A percentile compares a stretch with the other conserved stretches of the same genome.
phyloP scores from a whole-genome alignment of 2,113 vertebrate species.

The Climacteris rufus region DNA sequence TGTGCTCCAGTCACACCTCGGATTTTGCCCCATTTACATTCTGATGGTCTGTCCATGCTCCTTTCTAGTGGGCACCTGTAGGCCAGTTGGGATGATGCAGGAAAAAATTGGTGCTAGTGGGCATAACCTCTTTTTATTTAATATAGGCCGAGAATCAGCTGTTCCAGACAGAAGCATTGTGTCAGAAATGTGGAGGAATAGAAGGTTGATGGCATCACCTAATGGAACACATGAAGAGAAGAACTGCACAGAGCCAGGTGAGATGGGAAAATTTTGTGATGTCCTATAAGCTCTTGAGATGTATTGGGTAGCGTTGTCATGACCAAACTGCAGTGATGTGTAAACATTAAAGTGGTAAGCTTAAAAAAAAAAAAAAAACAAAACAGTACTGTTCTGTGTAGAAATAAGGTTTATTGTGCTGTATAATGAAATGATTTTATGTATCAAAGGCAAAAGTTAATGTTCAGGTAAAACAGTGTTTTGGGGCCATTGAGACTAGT shows the following conservation, averaged over 20 bases:
- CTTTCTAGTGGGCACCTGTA: background rate
- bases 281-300: background rate
- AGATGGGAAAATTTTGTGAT: background rate
- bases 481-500: background rate
- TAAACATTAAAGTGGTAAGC: background rate
- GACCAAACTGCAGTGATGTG: background rate
- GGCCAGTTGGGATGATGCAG: background rate
- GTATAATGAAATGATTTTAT: background rate
- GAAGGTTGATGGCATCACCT: conserved; percentile 83
- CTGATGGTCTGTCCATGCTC: background rate
- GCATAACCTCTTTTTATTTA: conserved; percentile 6
- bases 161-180: conserved; percentile 52
- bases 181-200: conserved; percentile 80
- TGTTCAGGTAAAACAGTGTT: background rate
- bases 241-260: conserved; percentile 94
- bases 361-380: background rate
- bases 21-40: background rate
- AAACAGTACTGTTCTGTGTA: background rate
- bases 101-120: background rate
- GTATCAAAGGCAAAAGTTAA: background rate
- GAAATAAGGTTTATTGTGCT: background rate
- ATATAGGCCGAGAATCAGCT: conserved; percentile 78
- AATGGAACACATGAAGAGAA: conserved; percentile 78
- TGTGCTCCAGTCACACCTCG: background rate
- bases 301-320: background rate